phyloP scores from a whole-genome alignment of 2,888 invertebrate genomes.

The Ypsolopha scabrella region DNA sequence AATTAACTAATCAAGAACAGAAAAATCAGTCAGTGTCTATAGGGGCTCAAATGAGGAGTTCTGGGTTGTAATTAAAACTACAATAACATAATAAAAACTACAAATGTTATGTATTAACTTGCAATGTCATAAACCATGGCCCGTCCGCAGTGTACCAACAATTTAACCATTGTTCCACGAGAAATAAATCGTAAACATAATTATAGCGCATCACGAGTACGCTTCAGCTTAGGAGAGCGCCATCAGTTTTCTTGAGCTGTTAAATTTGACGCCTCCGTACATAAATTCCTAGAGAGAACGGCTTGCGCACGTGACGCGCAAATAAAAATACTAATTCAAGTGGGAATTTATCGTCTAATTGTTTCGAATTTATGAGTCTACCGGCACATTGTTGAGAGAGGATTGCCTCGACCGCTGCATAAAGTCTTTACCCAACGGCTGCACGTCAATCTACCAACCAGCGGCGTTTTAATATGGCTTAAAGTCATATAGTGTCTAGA shows the following conservation, averaged over 20 bases:
- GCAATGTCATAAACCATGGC: slow-evolving; percentile 1
- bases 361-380: slow-evolving; percentile 52
- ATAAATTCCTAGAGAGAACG: slow-evolving; percentile 44
- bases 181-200: slow-evolving; percentile 49
- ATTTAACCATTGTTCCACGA: slow-evolving; percentile 28
- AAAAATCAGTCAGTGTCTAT: no score
- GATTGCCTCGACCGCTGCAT: slow-evolving; percentile 31
- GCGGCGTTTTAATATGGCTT: no score
- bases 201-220: slow-evolving; percentile 43
- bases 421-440: no score
- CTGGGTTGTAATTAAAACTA: no score
- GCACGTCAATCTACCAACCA: no score
- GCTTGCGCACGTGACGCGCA: slow-evolving; percentile 54
- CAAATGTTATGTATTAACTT: slow-evolving; percentile 2
- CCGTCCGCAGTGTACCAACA: slow-evolving; percentile 14
- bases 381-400: slow-evolving; percentile 42
- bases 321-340: slow-evolving; percentile 59
- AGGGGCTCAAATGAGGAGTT: no score
- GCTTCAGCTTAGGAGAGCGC: slow-evolving; percentile 36
- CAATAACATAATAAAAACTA: no score
- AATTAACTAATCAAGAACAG: no score
- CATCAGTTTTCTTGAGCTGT: slow-evolving; percentile 53
- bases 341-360: slow-evolving; percentile 57
- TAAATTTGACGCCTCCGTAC: slow-evolving; percentile 50
- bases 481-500: no score